Evolutionary conservation across 2,797 vertebrate species (phyloP), one percentile per base, ranked within the genome.

Genomic region (Bryconaethiops microstoma): DNA sequence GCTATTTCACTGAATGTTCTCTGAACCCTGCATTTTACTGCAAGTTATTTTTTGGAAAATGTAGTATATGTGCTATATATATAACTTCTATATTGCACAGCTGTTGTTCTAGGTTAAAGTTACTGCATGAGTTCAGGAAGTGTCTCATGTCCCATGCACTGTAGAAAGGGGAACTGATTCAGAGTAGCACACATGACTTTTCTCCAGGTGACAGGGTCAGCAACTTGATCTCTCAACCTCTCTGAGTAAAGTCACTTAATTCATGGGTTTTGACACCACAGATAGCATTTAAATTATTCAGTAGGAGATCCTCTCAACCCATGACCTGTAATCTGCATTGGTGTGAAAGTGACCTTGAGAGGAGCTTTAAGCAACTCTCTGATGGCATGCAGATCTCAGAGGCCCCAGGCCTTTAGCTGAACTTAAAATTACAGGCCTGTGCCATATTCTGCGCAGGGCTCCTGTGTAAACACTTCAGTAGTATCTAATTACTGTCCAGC

Each of bases 401-500:
- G 45, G 45, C 67, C 45, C 12, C 7, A 70, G 68, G 23, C 59
- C 77, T 69, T 45, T 63, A 57, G 57, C 65, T 67, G 67, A 55
- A 76, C 76, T 78, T 68, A 77, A 35, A 80, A 21, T 80, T 78
- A 45, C 72, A 78, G 75, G 14, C 77, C 73, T 65, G 42, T 82
- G 64, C 73, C 77, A 77, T 82, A 65, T 82, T 82, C 42, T 64
- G 54, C 19, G 21, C 74, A 77, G 74, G 40, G 67, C 17, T 35
- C 63, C 67, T 82, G 52, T 78, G 81, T 29, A 16, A 79, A 63
- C 45, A 74, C 42, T 82, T 77, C 69, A 79, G 67, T 73, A 63
- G 35, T 63, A 50, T 19, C 6, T 35, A 67, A 70, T 35, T 81
- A 42, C 35, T 76, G 63, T 67, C 21, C 17, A 25, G n/a, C 19